Base-by-base conservation (phyloP, 2,113 vertebrate genomes). In the Oreochromis tanganicae region DNA sequence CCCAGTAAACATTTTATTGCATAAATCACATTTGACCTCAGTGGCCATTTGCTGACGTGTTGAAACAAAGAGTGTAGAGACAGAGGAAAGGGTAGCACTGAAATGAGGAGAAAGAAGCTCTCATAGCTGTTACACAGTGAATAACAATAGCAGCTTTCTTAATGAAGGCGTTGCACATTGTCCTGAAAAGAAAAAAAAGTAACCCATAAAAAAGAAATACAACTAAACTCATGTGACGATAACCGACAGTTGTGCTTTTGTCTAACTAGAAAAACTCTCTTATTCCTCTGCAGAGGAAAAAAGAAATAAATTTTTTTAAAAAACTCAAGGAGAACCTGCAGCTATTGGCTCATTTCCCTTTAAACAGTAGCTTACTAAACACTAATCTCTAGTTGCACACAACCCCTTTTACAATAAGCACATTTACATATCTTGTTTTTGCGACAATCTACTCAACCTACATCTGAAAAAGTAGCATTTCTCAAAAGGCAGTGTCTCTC, bases 1-100 rank as follows among this genome's bases (percentile, higher is more conserved):
- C 96, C 97, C 97, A 95, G 98, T 97, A 97, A 98, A 98, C 97
- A 97, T 96, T 93, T 98, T 98, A 99, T 99, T 99, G 98, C 98
- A 99, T 98, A 98, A 98, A 97, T 96, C 96, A 97, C 97, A 97
- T 95, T 96, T 96, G 96, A 96, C 95, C 88, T 86, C 88, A n/a
- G 93, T 86, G 96, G 93, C 32, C 96, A 95, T 93, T 96, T 94
- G 96, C 94, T 84, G 78, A 88, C 59, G 46, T 91, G 52, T 89
- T 90, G 82, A 84, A 59, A 85, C 87, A 87, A 68, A 90, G 16
- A 73, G 84, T 94, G 89, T 57, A 91, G 93, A 89, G 66, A 90
- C 88, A 85, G 19, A 68, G 52, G 81, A 75, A 54, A 59, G 27
- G 27, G 41, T 41, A 59, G 3, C 17, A 91, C 34, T 55, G 5